These are phyloP conservation scores for Euglossa dilemma DNA, from an alignment of 1,140 invertebrate species.

Conservation along the genomic window DNA sequence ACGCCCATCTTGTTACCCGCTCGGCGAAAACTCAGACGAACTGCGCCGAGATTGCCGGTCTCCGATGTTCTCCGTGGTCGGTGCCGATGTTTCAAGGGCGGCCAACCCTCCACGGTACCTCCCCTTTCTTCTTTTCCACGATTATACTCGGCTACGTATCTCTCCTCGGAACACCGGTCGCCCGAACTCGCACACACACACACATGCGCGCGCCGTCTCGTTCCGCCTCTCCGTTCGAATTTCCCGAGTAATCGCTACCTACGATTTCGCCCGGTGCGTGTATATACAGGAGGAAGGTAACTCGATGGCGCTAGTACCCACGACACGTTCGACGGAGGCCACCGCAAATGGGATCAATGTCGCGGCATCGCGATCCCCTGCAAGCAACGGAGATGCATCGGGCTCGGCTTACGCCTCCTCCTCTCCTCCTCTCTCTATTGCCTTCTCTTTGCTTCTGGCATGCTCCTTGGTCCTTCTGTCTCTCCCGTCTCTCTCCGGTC, in stretches of 20 bases:
- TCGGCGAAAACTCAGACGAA: slow-evolving; percentile 50
- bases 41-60: slow-evolving; percentile 38
- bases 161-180: too few species aligned
- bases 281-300: not conserved
- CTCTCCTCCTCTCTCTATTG: slow-evolving; percentile 20
- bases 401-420: slow-evolving; percentile 35
- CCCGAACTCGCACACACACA: too few species aligned
- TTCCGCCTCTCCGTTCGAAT: not conserved
- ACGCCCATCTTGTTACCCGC: slow-evolving; percentile 58
- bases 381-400: slow-evolving; percentile 57
- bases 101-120: slow-evolving; percentile 1
- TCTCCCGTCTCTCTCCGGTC: slow-evolving; percentile 1
- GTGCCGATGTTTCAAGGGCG: not conserved
- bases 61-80: not conserved
- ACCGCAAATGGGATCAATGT: slow-evolving; percentile 64
- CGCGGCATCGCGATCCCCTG: slow-evolving; percentile 60
- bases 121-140: not conserved
- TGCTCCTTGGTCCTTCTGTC: slow-evolving; percentile 50
- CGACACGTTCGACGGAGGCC: slow-evolving; percentile 53
- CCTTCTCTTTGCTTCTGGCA: slow-evolving; percentile 28
- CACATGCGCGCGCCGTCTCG: too few species aligned
- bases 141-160: not conserved
- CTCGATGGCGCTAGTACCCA: slow-evolving; percentile 23
- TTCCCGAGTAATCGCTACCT: not conserved
- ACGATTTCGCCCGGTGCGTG: not conserved